These are phyloP conservation scores for Pholis gunnellus DNA, from an alignment of 2,113 vertebrate species.

Conservation along the genomic window DNA sequence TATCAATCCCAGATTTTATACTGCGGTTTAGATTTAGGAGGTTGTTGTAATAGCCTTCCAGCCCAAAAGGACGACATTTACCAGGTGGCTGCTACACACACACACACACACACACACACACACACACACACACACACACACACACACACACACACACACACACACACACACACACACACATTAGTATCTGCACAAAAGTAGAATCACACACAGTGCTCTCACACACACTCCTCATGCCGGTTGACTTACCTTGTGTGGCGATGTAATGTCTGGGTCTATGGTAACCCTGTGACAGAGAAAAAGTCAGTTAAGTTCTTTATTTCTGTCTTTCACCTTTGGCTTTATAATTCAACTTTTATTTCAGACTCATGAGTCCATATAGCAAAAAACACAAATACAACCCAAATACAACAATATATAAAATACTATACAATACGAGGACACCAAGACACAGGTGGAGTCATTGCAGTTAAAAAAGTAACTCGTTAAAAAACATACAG, in stretches of 20 bases:
- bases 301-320: not conserved
- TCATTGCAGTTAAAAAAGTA: too few relatives aligned
- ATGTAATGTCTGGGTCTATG: conserved; percentile 81
- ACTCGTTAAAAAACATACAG: too few relatives aligned
- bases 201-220: not conserved
- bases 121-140: conserved; percentile 7
- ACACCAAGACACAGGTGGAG: too few relatives aligned
- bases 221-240: conserved; percentile 40
- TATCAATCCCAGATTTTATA: conserved; percentile 68
- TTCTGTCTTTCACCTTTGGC: not conserved
- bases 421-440: too few relatives aligned
- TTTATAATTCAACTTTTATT: too few relatives aligned
- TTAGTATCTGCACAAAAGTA: not conserved
- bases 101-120: conserved; percentile 18
- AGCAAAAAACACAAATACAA: too few relatives aligned
- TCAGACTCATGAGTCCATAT: too few relatives aligned
- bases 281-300: conserved; percentile 73
- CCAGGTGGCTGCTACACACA: conserved; percentile 45
- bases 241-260: conserved; percentile 80
- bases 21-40: conserved; percentile 70
- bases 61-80: conserved; percentile 56
- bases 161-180: conserved; percentile 8
- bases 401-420: too few relatives aligned
- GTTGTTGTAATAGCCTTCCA: conserved; percentile 66
- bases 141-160: conserved; percentile 19